Evolutionary conservation across 2,797 vertebrate species (phyloP).

Genomic region (Sciurus carolinensis): DNA sequence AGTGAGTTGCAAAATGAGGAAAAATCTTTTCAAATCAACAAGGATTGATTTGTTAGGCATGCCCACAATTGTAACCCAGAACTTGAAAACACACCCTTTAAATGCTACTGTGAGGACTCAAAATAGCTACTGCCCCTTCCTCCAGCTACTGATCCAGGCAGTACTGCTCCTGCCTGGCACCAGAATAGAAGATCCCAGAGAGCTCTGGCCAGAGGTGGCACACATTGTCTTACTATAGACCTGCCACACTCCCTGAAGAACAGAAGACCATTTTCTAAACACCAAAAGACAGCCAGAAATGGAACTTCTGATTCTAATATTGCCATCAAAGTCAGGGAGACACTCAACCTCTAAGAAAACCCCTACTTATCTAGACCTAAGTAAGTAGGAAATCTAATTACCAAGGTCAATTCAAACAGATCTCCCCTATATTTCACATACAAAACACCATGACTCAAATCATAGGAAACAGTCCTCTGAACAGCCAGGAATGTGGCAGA

Average conservation of each 20-base stretch:
- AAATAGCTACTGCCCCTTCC: neutral
- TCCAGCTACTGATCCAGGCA: neutral
- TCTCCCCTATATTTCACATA: neutral
- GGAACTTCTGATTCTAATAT: neutral
- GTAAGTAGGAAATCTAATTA: slow-evolving; percentile 45
- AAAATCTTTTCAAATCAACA: slow-evolving; percentile 17
- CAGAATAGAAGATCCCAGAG: neutral
- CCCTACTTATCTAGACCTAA: neutral
- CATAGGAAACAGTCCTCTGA: slow-evolving; percentile 8
- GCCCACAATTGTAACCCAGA: neutral
- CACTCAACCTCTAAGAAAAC: neutral
- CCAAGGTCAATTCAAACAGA: slow-evolving; percentile 14
- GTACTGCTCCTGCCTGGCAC: neutral
- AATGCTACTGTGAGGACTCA: neutral
- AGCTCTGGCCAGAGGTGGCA: neutral
- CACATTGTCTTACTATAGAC: neutral
- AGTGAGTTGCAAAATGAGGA: neutral
- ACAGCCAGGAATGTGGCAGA: slow-evolving; percentile 17
- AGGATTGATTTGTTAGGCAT: neutral
- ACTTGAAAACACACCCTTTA: neutral
- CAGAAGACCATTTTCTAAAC: neutral
- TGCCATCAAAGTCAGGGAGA: neutral
- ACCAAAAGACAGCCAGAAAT: neutral
- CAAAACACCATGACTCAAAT: neutral
- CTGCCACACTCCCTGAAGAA: neutral